Evolutionary conservation across 2,888 invertebrate genomes (phyloP).

Genomic region (Callosobruchus maculatus): DNA sequence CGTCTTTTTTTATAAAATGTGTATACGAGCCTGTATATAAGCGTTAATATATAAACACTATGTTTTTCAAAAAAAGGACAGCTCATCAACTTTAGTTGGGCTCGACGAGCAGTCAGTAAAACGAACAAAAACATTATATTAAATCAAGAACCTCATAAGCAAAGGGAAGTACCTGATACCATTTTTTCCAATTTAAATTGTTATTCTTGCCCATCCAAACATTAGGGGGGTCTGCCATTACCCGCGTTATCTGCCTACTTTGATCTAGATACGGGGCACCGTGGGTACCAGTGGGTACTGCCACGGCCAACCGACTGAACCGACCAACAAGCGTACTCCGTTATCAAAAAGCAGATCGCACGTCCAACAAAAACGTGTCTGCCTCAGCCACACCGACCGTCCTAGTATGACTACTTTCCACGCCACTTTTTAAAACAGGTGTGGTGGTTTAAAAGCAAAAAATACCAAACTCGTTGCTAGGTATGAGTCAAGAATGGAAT

Average conservation of each 20-base stretch:
- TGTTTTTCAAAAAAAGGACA: too few species aligned
- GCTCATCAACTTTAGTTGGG: too few species aligned
- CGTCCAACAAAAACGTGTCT: background rate
- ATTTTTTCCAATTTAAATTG: background rate
- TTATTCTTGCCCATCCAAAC: background rate
- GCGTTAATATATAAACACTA: too few species aligned
- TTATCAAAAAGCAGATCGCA: background rate
- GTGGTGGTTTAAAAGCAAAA: background rate
- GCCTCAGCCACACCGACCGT: background rate
- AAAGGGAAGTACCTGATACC: background rate
- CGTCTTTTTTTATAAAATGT: too few species aligned
- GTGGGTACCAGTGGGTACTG: background rate
- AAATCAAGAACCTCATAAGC: too few species aligned
- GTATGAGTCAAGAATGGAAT: background rate
- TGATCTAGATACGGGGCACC: background rate
- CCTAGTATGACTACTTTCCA: background rate
- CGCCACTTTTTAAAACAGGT: background rate
- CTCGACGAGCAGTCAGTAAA: too few species aligned
- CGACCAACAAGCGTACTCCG: background rate
- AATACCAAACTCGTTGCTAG: background rate
- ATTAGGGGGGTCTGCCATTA: background rate
- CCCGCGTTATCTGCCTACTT: background rate
- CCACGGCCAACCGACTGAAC: background rate
- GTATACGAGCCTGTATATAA: too few species aligned
- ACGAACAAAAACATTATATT: too few species aligned